Evolutionary conservation across 2,888 invertebrate genomes (phyloP).

Genomic region (Syritta pipiens): DNA sequence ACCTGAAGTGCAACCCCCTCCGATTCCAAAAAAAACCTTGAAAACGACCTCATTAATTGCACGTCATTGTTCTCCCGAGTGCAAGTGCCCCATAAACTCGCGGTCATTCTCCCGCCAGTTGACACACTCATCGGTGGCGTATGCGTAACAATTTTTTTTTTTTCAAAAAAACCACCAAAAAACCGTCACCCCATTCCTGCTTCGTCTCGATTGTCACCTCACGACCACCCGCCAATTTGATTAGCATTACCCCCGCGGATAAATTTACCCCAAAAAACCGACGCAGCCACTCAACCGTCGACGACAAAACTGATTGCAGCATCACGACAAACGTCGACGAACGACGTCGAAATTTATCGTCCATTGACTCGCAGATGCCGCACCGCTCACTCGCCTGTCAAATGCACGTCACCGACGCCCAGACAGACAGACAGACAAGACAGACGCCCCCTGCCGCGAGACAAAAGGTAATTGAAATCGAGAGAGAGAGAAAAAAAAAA

Average conservation of each 20-base stretch:
- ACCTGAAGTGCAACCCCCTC: too few species aligned
- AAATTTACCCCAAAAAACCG: too few species aligned
- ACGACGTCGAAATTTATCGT: constrained; percentile 46
- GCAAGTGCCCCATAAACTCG: not conserved
- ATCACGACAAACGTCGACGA: constrained; percentile 25
- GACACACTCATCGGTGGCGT: not conserved
- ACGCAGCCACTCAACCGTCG: too few species aligned
- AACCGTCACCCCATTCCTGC: not conserved
- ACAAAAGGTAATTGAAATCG: constrained; percentile 62
- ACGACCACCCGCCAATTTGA: not conserved
- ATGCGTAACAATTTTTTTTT: not conserved
- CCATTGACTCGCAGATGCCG: constrained; percentile 55
- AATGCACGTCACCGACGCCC: not conserved
- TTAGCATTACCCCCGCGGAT: constrained; percentile 4
- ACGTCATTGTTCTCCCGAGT: not conserved
- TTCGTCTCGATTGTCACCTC: not conserved
- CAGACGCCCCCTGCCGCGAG: too few species aligned
- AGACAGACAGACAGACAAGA: too few species aligned
- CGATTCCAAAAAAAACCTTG: too few species aligned
- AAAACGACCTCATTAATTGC: too few species aligned
- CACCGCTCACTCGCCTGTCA: too few species aligned
- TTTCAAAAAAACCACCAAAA: too few species aligned
- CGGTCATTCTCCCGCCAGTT: not conserved
- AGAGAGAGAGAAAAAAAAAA: too few species aligned
- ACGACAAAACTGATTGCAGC: constrained; percentile 41